These are phyloP conservation scores for Masnerella sp. DNA, from an alignment of 2,888 invertebrate species.

Conservation along the genomic window DNA sequence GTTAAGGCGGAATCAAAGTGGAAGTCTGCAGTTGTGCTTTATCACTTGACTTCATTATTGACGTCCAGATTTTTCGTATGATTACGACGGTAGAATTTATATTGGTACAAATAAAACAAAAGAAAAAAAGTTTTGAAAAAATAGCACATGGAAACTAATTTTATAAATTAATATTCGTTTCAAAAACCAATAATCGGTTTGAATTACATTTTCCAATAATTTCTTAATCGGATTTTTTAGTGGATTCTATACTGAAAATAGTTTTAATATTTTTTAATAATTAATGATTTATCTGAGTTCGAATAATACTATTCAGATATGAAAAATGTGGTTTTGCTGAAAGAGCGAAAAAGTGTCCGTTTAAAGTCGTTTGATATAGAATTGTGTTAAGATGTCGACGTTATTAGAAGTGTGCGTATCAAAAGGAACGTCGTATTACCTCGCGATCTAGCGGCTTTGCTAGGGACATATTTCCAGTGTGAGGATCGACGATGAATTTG, in stretches of 20 bases:
- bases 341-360: too few relatives aligned
- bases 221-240: too few relatives aligned
- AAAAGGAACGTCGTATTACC: conserved; percentile 77
- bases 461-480: conserved; percentile 88
- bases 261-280: too few relatives aligned
- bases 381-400: too few relatives aligned
- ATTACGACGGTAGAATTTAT: neutral
- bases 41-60: conserved; percentile 15
- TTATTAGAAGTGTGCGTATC: conserved; percentile 3
- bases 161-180: too few relatives aligned
- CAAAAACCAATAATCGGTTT: too few relatives aligned
- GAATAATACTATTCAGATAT: too few relatives aligned
- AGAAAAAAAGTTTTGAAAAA: too few relatives aligned
- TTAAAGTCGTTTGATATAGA: neutral
- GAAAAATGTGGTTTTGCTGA: too few relatives aligned
- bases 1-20: conserved; percentile 33
- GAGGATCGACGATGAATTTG: conserved; percentile 86
- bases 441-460: conserved; percentile 90
- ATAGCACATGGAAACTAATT: neutral
- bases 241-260: too few relatives aligned
- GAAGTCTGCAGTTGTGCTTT: conserved; percentile 27
- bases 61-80: conserved; percentile 5
- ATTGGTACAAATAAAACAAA: neutral
- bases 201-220: too few relatives aligned
- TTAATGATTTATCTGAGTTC: too few relatives aligned